phyloP scores from a whole-genome alignment of 2,113 vertebrate species.

The Tinamus guttatus region DNA sequence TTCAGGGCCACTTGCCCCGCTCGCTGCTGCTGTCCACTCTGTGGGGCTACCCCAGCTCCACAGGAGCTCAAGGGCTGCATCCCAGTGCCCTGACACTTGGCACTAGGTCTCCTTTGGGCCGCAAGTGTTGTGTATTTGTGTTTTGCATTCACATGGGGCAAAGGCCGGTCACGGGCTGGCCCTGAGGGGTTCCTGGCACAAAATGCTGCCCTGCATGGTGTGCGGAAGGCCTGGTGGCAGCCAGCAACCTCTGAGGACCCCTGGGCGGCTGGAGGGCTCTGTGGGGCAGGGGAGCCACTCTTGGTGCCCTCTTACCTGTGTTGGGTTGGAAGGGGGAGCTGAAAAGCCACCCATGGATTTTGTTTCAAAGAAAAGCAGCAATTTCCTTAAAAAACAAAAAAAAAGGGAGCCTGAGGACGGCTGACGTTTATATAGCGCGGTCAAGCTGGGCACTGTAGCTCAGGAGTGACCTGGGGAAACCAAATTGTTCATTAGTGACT shows the following conservation, averaged over 20 bases:
- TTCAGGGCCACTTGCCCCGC: background rate
- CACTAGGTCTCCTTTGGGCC: fast-evolving
- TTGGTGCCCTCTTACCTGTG: background rate
- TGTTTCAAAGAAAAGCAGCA: background rate
- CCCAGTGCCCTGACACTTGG: too few species aligned
- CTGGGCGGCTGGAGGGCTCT: background rate
- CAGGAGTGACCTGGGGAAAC: background rate
- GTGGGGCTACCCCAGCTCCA: too few species aligned
- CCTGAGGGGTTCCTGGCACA: background rate
- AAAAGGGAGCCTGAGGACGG: background rate
- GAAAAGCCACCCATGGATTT: background rate
- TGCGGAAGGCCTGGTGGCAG: background rate
- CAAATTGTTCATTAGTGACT: background rate
- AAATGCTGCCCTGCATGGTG: background rate
- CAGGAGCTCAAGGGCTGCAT: fast-evolving
- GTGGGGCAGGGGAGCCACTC: background rate
- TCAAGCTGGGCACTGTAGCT: background rate
- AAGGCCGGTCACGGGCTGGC: background rate
- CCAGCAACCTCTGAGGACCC: too few species aligned
- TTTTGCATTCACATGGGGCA: background rate
- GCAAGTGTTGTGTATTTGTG: fast-evolving
- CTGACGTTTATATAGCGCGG: background rate
- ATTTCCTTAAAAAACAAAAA: background rate
- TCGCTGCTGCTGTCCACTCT: background rate
- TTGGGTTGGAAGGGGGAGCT: background rate